Evolutionary conservation across 2,113 vertebrate genomes (phyloP).

Genomic region (Todiramphus chloris): DNA sequence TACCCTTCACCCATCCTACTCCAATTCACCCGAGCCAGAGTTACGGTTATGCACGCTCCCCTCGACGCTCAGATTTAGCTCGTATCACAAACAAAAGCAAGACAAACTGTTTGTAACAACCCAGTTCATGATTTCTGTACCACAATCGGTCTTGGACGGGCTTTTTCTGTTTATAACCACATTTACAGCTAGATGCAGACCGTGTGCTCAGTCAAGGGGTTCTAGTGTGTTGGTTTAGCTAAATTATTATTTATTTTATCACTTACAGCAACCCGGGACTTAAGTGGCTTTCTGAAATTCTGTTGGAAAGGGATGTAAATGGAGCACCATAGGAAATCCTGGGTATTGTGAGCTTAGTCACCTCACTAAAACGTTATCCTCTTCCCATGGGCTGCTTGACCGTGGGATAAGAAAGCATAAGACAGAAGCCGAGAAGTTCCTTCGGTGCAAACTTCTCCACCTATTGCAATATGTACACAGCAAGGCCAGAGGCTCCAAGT

Average conservation of each 20-base stretch:
- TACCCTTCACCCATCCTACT: constrained; percentile 26
- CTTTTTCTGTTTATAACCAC: background rate
- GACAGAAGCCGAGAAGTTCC: background rate
- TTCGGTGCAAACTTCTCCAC: background rate
- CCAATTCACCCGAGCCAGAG: constrained; percentile 70
- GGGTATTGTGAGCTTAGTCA: background rate
- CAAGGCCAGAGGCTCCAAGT: background rate
- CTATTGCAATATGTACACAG: fast-evolving
- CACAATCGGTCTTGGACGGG: background rate
- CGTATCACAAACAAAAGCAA: background rate
- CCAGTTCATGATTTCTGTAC: background rate
- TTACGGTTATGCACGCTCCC: background rate
- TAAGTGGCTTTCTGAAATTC: background rate
- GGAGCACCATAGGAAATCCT: background rate
- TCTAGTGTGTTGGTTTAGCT: background rate
- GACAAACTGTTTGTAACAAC: background rate
- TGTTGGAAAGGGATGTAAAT: background rate
- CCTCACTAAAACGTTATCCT: background rate
- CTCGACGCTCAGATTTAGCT: fast-evolving
- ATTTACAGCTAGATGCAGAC: background rate
- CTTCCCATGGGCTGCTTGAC: background rate
- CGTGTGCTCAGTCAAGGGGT: background rate
- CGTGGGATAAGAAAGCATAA: too few species aligned
- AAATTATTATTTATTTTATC: background rate
- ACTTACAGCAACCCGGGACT: background rate